Conservation (phyloP, 1,140 invertebrate genomes). For the Ceratosolen fusciceps region DNA sequence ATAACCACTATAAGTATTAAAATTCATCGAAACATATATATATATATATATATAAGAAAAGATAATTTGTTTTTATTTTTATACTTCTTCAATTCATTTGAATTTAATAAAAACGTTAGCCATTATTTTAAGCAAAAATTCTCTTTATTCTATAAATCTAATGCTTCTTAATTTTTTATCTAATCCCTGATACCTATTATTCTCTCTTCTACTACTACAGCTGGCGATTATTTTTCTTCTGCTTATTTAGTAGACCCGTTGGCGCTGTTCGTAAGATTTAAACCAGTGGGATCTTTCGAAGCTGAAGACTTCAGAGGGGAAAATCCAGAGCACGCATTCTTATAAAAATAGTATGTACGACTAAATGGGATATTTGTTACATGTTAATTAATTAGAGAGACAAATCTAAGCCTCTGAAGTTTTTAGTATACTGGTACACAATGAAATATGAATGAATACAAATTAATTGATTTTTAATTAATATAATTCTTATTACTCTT, state of each 20-base stretch:
- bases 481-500: too few relatives aligned
- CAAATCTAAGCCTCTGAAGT: background rate
- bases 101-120: too few relatives aligned
- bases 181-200: background rate
- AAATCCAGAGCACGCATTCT: slow-evolving; percentile 37
- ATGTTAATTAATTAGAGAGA: too few relatives aligned
- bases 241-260: slow-evolving; percentile 24
- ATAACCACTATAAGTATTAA: too few relatives aligned
- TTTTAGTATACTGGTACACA: background rate
- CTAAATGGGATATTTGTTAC: background rate
- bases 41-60: too few relatives aligned
- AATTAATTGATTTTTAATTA: too few relatives aligned
- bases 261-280: slow-evolving; percentile 3
- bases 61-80: too few relatives aligned
- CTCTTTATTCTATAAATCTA: background rate
- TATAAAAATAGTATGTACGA: background rate
- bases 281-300: slow-evolving; percentile 19
- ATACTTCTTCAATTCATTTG: too few relatives aligned
- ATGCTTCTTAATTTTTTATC: background rate
- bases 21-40: too few relatives aligned
- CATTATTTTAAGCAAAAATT: too few relatives aligned
- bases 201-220: background rate
- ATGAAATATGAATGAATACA: too few relatives aligned
- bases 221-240: background rate
- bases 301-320: slow-evolving; percentile 23